These are phyloP conservation scores for Orbicella faveolata DNA, from an alignment of 64 coral and sea anemone genomes.

Conservation along the genomic window DNA sequence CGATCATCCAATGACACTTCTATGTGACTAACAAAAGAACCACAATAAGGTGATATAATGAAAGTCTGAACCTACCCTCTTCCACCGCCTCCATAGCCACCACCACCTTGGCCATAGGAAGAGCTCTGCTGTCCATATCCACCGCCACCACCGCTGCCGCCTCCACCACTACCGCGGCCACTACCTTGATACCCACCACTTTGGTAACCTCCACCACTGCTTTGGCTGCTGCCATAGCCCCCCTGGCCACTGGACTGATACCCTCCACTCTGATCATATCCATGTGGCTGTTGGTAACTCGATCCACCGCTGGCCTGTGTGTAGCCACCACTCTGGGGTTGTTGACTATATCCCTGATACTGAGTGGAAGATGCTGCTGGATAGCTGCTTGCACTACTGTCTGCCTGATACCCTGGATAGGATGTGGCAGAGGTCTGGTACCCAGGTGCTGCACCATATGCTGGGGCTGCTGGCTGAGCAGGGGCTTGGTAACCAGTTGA, in stretches of 20 bases:
- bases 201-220: conserved; percentile 59
- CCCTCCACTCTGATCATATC: conserved; percentile 20
- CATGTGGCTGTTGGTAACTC: conserved; percentile 55
- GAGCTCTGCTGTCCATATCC: conserved; percentile 54
- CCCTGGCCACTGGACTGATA: background rate
- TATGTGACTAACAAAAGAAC: too few species aligned
- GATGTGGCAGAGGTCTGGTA: conserved; percentile 17
- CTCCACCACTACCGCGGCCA: background rate
- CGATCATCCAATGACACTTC: too few species aligned
- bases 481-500: conserved; percentile 44
- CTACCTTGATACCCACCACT: conserved; percentile 63
- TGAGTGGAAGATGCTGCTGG: conserved; percentile 28
- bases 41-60: background rate
- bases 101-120: conserved; percentile 41
- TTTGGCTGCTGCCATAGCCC: conserved; percentile 11
- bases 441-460: conserved; percentile 37
- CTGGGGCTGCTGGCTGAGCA: conserved; percentile 8
- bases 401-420: conserved; percentile 24
- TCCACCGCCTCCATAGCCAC: conserved; percentile 53
- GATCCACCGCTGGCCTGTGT: conserved; percentile 26
- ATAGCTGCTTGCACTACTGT: conserved; percentile 24
- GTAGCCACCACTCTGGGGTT: conserved; percentile 51
- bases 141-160: conserved; percentile 22
- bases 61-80: conserved; percentile 78
- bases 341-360: conserved; percentile 50